phyloP scores from a whole-genome alignment of 2,113 vertebrate species.

The Myotis yumanensis region DNA sequence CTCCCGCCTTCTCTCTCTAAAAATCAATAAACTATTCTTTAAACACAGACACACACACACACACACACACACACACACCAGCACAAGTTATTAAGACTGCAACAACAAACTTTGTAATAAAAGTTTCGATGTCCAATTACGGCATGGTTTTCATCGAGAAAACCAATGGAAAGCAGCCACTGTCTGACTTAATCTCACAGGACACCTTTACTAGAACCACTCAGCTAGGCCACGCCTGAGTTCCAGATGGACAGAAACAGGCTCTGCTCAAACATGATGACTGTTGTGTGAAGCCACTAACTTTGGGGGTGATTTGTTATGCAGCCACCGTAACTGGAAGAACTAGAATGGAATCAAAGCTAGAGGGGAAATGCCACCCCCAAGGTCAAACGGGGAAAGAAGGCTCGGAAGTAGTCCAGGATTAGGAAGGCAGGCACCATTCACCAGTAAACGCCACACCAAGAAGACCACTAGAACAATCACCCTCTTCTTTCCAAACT shows the following conservation, averaged over 20 bases:
- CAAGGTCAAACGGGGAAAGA: background rate
- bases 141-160: slow-evolving; percentile 43
- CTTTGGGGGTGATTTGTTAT: background rate
- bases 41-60: too few species aligned
- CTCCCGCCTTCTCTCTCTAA: too few species aligned
- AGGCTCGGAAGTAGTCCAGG: background rate
- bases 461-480: background rate
- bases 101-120: slow-evolving; percentile 42
- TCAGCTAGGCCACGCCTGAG: background rate
- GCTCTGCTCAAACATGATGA: background rate
- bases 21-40: too few species aligned
- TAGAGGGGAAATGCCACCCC: background rate
- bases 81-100: slow-evolving; percentile 12
- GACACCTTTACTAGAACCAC: background rate
- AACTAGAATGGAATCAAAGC: background rate
- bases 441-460: background rate
- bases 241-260: background rate
- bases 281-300: background rate
- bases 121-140: background rate
- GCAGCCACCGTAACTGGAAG: background rate
- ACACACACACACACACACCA: background rate
- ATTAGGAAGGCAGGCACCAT: background rate
- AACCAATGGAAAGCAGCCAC: slow-evolving; percentile 13
- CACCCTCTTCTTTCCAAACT: slow-evolving; percentile 4
- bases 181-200: background rate